phyloP scores from a whole-genome alignment of 2,113 vertebrate species.

The Tyto alba region DNA sequence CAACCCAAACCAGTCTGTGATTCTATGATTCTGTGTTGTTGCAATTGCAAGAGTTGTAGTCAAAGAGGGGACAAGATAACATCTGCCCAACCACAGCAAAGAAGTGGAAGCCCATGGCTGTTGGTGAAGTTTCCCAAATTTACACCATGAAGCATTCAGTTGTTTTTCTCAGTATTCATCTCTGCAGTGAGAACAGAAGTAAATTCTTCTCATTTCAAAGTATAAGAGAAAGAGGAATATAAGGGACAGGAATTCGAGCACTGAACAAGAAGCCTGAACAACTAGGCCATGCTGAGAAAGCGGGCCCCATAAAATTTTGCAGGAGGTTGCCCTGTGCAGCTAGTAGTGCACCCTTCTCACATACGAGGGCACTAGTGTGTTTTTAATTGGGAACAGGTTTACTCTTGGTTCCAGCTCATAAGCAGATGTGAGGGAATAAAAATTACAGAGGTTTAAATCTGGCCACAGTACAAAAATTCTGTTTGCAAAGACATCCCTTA shows the following conservation, averaged over 20 bases:
- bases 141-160: background rate
- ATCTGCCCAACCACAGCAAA: background rate
- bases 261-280: background rate
- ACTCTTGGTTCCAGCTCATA: background rate
- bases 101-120: background rate
- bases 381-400: background rate
- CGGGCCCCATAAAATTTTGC: background rate
- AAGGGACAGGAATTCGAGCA: background rate
- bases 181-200: background rate
- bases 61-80: background rate
- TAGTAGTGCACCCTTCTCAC: background rate
- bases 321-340: background rate
- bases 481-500: background rate
- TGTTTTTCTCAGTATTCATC: background rate
- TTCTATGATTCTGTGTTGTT: background rate
- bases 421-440: background rate
- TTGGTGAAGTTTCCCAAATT: background rate
- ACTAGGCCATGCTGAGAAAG: background rate
- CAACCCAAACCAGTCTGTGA: too few species aligned
- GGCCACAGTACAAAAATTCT: background rate
- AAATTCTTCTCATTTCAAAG: background rate
- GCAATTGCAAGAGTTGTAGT: background rate
- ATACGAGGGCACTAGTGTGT: background rate
- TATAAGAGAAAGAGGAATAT: background rate
- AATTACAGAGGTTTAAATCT: background rate